A percentile compares a stretch with the other conserved stretches of the same genome.
Evolutionary conservation across 2,797 vertebrate species (phyloP).

Genomic region (Tapera naevia): DNA sequence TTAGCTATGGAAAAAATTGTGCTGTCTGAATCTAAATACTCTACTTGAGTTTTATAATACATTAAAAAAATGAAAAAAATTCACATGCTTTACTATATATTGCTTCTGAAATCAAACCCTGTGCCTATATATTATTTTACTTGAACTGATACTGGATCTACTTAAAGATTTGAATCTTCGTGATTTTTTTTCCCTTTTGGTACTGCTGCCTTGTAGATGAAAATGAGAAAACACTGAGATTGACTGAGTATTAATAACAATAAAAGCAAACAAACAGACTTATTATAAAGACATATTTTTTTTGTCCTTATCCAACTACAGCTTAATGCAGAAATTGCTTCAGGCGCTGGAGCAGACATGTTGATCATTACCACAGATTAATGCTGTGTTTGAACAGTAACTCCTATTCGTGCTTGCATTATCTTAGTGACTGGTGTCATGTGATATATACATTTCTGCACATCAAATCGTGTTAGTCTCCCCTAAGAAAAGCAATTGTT

Average conservation of each 20-base stretch:
- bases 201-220: constrained; percentile 21
- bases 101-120: constrained; percentile 30
- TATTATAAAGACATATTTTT: constrained; percentile 42
- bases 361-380: constrained; percentile 36
- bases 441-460: background rate
- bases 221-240: constrained; percentile 3
- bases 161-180: constrained; percentile 47
- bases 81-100: background rate
- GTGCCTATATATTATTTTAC: background rate
- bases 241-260: constrained; percentile 47
- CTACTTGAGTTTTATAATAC: background rate
- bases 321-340: constrained; percentile 32
- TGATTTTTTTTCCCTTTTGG: constrained; percentile 14
- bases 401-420: background rate
- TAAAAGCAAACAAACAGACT: constrained; percentile 38
- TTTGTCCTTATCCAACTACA: constrained; percentile 30
- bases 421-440: background rate
- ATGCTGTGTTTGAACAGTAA: constrained; percentile 16
- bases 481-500: background rate
- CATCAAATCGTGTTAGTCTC: background rate
- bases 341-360: background rate
- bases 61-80: background rate
- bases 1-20: background rate
- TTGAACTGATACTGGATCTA: constrained; percentile 9
- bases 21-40: background rate